Percentiles rank a stretch among this genome's conserved stretches.
These are phyloP conservation scores for Ictalurus punctatus DNA, from an alignment of 2,113 vertebrate species.

Conservation along the genomic window DNA sequence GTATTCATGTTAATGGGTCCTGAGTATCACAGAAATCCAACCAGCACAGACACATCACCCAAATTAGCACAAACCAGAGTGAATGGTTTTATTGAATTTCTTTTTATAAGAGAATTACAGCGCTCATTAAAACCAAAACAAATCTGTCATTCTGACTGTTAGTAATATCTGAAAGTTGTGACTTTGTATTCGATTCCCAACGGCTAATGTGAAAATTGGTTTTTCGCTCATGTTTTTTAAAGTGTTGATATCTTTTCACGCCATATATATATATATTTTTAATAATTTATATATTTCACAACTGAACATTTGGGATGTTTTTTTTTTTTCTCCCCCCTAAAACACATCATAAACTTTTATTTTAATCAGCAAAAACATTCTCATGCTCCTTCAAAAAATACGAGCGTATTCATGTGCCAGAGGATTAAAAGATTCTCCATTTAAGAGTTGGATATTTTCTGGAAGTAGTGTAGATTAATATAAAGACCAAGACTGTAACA, in stretches of 20 bases:
- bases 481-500: background rate
- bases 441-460: background rate
- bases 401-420: background rate
- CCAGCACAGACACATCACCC: background rate
- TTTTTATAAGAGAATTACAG: background rate
- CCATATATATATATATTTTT: slow-evolving; percentile 37
- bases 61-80: background rate
- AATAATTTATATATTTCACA: slow-evolving; percentile 63
- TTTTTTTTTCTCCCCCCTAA: background rate
- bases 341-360: background rate
- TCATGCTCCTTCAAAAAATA: background rate
- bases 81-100: background rate
- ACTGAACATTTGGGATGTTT: slow-evolving; percentile 58
- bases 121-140: background rate
- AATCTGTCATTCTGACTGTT: background rate
- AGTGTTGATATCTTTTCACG: slow-evolving; percentile 58
- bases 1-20: background rate
- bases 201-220: slow-evolving; percentile 59
- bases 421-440: slow-evolving; percentile 31
- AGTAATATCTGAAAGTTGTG: background rate
- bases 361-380: background rate
- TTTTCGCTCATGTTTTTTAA: slow-evolving; percentile 60
- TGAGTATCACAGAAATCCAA: background rate
- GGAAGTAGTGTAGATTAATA: background rate
- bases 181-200: slow-evolving; percentile 50